phyloP scores from a whole-genome alignment of 2,113 vertebrate genomes.

The Melanotaenia duboulayi region DNA sequence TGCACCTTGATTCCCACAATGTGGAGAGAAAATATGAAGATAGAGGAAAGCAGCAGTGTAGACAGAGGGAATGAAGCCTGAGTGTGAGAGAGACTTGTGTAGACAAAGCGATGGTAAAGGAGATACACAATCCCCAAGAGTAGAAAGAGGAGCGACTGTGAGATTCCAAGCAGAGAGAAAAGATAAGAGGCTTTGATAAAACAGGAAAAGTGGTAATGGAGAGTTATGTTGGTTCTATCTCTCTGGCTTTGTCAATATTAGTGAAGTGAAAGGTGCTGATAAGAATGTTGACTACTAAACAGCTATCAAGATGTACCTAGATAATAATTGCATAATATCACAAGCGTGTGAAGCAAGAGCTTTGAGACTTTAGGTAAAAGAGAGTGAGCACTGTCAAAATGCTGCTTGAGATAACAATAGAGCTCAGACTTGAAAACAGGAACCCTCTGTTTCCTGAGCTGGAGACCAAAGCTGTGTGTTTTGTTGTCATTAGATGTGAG shows the following conservation, averaged over 20 bases:
- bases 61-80: not conserved
- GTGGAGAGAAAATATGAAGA: not conserved
- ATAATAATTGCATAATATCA: constrained; percentile 56
- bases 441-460: constrained; percentile 84
- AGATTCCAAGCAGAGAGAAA: constrained; percentile 37
- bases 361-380: constrained; percentile 4
- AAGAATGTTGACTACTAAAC: constrained; percentile 55
- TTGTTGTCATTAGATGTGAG: constrained; percentile 53
- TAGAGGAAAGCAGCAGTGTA: not conserved
- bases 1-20: constrained; percentile 60
- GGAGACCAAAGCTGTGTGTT: constrained; percentile 56
- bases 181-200: constrained; percentile 64
- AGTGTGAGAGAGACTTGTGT: constrained; percentile 12
- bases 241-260: constrained; percentile 70
- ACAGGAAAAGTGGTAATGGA: constrained; percentile 59
- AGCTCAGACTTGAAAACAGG: constrained; percentile 79
- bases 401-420: constrained; percentile 77
- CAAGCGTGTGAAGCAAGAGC: constrained; percentile 36
- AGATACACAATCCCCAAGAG: constrained; percentile 35
- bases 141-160: constrained; percentile 31
- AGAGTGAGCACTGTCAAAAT: constrained; percentile 14
- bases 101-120: constrained; percentile 12
- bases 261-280: constrained; percentile 65
- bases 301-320: constrained; percentile 47
- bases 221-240: constrained; percentile 61